phyloP scores from a whole-genome alignment of 2,888 invertebrate genomes.

The Mythimna lalbum region DNA sequence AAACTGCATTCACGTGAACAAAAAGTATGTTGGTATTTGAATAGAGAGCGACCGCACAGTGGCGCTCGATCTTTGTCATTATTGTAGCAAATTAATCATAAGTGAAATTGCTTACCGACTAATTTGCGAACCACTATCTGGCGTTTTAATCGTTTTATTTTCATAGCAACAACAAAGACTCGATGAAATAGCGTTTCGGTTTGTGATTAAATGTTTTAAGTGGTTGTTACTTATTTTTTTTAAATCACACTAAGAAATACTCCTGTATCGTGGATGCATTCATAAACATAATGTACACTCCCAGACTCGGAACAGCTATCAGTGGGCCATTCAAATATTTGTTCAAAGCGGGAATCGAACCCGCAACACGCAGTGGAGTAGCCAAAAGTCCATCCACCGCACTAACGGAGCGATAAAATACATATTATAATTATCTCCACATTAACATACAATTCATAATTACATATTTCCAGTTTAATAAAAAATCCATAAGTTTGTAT shows the following conservation, averaged over 20 bases:
- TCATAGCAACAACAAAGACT: conserved; percentile 17
- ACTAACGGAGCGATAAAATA: no score
- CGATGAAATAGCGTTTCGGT: conserved; percentile 22
- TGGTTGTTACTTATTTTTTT: neutral
- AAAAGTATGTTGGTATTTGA: conserved; percentile 59
- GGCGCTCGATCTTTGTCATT: conserved; percentile 78
- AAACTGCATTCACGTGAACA: conserved; percentile 49
- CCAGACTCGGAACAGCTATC: no score
- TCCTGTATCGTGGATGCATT: no score
- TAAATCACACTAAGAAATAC: no score
- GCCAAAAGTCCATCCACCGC: no score
- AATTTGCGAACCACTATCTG: conserved; percentile 52
- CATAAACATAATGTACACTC: no score
- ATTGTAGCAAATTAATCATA: conserved; percentile 77
- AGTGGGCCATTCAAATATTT: no score
- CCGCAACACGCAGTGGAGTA: no score
- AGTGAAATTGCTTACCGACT: conserved; percentile 74
- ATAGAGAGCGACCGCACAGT: conserved; percentile 68
- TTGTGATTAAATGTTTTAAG: conserved; percentile 10
- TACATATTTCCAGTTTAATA: neutral
- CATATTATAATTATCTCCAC: no score
- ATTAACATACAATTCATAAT: neutral
- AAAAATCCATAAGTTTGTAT: neutral
- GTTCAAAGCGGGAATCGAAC: no score
- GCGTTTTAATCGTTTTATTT: conserved; percentile 64